Conservation (phyloP, 2,888 invertebrate genomes). For the Adelognathus sp. region DNA sequence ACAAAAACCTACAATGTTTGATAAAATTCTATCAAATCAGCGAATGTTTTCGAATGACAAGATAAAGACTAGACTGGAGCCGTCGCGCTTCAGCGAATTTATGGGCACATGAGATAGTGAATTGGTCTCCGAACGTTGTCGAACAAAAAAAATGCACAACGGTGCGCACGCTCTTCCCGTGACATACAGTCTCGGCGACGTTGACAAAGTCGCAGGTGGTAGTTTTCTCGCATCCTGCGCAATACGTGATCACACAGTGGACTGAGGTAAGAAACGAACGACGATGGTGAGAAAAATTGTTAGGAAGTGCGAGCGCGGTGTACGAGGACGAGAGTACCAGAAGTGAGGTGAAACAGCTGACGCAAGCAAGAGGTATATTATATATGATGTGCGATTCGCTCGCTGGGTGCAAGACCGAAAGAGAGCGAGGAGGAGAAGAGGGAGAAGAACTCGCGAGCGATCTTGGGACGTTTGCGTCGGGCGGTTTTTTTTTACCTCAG, state of each 20-base stretch:
- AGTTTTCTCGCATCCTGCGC: conserved; percentile 14
- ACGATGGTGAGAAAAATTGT: conserved; percentile 21
- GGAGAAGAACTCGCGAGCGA: conserved; percentile 37
- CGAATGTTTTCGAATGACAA: no score
- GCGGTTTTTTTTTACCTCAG: conserved; percentile 3
- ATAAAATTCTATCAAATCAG: no score
- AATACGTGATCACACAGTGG: conserved; percentile 33
- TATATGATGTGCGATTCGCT: conserved; percentile 1
- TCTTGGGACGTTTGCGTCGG: conserved; percentile 38
- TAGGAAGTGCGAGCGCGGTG: neutral
- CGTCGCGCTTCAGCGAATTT: no score
- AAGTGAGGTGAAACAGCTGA: conserved; percentile 58
- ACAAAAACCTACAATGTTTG: no score
- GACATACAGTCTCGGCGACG: neutral
- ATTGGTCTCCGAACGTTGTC: no score
- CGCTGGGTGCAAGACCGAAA: conserved; percentile 17
- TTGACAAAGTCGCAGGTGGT: conserved; percentile 28
- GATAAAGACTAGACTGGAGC: no score
- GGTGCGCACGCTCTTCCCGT: no score
- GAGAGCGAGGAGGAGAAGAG: neutral
- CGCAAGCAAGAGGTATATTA: conserved; percentile 37
- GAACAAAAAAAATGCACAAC: no score
- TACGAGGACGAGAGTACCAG: conserved; percentile 14
- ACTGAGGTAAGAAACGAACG: conserved; percentile 40
- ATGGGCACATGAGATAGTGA: no score